Base-by-base conservation (phyloP, 2,113 vertebrate species). In the Helogale parvula region DNA sequence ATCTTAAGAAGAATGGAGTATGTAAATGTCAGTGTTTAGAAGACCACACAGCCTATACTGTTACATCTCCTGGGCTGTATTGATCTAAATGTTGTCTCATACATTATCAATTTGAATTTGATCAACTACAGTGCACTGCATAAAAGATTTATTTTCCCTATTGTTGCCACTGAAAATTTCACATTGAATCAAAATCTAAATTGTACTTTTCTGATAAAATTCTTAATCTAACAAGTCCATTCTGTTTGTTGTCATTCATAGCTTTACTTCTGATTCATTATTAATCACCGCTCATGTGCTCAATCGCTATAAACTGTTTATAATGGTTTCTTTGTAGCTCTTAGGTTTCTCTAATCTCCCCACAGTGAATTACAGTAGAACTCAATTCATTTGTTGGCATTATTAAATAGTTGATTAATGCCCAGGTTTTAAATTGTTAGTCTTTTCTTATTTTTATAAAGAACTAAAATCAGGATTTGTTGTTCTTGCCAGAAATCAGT, bases 241-340 rank as follows among this genome's bases (percentile, higher is more conserved):
- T 88, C 60, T 95, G 66, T 97, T 94, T 97, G 41, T 95, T 98
- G 71, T 94, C 97, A 94, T 97, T 98, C 94, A 95, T 76, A 68
- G 98, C 77, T 97, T 35, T 9, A 76, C 82, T 94, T 98, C 92
- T 98, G 97, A 98, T 98, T 98, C 98, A 98, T 98, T 97, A 93
- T 98, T 98, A 98, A 98, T 98, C 98, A 98, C 94, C 97, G 79
- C 94, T 98, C 84, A 77, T 95, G 77, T 96, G 89, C 94, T 98
- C 95, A 97, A 76, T 98, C 94, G 65, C 80, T 41, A 0, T 97
- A 97, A 98, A 98, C 93, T 82, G 93, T 96, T 98, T 84, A n/a
- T 97, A 96, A 98, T 95, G 97, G 76, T 72, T 85, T 98, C 96
- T 98, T 97, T 98, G 97, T 66, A 89, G 80, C 93, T 96, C 87